Conservation (phyloP, 2,113 vertebrate species). For the Hyperopisus bebe region DNA sequence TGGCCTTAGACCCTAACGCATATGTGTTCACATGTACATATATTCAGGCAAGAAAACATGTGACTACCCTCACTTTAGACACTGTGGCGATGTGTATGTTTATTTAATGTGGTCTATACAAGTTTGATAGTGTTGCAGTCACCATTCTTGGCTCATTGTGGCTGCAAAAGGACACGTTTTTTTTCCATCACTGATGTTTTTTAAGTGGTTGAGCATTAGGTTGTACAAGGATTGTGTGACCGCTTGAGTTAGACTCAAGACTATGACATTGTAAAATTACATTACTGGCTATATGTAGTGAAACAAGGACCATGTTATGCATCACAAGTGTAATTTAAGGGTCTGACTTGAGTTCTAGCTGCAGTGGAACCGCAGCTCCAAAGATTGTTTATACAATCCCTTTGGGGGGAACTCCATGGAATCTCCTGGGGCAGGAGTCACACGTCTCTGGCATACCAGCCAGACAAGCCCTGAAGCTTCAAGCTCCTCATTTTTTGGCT, state of each 20-base stretch:
- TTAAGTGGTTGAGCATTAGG: neutral
- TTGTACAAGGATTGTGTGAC: neutral
- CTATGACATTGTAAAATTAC: neutral
- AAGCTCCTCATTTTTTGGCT: neutral
- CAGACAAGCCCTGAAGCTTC: neutral
- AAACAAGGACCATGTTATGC: neutral
- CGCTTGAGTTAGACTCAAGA: neutral
- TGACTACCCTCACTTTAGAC: neutral
- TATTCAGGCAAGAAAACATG: neutral
- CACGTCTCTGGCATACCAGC: neutral
- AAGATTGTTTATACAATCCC: neutral
- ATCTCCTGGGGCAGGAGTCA: neutral
- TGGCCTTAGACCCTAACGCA: neutral
- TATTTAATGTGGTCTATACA: neutral
- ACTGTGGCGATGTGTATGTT: neutral
- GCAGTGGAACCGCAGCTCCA: neutral
- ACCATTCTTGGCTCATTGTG: neutral
- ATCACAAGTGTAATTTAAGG: neutral
- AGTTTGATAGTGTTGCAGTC: neutral
- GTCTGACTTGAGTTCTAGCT: neutral
- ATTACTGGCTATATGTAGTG: neutral
- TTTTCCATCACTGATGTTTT: neutral
- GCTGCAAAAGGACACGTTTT: neutral
- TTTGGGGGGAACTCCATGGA: neutral
- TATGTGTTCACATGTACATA: neutral